Conservation (phyloP, 1,140 invertebrate species). For the Chelonus insularis region DNA sequence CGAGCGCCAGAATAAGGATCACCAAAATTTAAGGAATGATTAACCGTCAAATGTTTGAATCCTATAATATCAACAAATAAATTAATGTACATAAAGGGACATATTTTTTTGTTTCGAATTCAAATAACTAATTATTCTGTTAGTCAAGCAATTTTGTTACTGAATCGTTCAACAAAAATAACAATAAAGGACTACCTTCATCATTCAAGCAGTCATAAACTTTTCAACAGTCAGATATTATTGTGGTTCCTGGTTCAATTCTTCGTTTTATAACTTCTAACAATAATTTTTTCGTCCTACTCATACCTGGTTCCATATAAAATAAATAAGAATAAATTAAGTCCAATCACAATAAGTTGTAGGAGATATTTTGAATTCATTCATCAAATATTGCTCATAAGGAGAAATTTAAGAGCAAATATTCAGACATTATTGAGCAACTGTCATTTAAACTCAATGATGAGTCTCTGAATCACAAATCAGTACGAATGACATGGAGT, state of each 20-base stretch:
- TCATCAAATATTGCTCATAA: neutral
- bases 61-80: neutral
- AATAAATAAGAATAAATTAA: neutral
- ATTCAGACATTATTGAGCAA: neutral
- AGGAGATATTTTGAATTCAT: neutral
- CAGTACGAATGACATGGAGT: neutral
- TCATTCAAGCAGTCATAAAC: conserved; percentile 32
- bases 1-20: conserved; percentile 30
- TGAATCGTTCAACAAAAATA: neutral
- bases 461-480: neutral
- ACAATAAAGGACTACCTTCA: neutral
- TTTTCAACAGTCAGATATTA: conserved; percentile 40
- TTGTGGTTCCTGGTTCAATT: conserved; percentile 38
- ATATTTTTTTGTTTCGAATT: neutral
- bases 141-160: too few species aligned
- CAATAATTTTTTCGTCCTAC: conserved; percentile 26
- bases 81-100: neutral
- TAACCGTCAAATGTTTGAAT: conserved; percentile 34
- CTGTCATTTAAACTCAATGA: neutral
- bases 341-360: neutral
- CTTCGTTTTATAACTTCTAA: conserved; percentile 30
- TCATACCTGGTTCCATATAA: conserved; percentile 32
- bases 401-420: neutral
- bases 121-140: too few species aligned
- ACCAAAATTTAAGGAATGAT: conserved; percentile 28